Conservation (phyloP, 1,140 invertebrate species). For the Heliconius nattereri region DNA sequence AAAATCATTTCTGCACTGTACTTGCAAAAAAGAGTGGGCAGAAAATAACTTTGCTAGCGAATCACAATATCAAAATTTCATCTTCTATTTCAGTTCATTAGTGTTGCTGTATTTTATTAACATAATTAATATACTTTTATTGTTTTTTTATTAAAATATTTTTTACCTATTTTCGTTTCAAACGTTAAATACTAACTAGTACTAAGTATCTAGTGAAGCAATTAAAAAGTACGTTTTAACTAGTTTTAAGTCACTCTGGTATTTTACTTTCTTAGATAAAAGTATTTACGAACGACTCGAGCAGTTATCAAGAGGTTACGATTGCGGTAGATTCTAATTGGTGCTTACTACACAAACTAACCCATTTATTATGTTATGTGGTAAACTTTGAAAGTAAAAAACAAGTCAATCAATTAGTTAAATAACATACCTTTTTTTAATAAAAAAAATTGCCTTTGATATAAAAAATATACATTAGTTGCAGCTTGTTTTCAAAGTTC, state of each 20-base stretch:
- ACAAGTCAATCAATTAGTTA: neutral
- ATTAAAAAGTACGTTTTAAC: neutral
- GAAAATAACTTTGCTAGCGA: too few relatives aligned
- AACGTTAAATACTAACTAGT: too few relatives aligned
- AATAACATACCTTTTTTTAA: too few relatives aligned
- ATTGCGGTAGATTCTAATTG: neutral
- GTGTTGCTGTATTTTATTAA: too few relatives aligned
- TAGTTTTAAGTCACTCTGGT: neutral
- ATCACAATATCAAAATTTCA: too few relatives aligned
- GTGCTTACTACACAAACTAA: neutral
- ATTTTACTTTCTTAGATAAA: slow-evolving; percentile 9
- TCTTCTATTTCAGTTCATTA: too few relatives aligned
- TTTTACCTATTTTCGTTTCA: too few relatives aligned
- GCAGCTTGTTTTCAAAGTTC: too few relatives aligned
- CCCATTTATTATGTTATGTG: neutral
- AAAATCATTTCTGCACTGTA: too few relatives aligned
- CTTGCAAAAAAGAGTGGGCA: too few relatives aligned
- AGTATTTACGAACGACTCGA: slow-evolving; percentile 1
- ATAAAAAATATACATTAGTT: too few relatives aligned
- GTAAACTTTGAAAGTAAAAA: neutral
- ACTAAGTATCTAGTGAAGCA: neutral
- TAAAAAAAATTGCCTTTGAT: too few relatives aligned
- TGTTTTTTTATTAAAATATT: neutral
- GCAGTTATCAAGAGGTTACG: slow-evolving; percentile 2
- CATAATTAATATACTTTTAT: neutral